A percentile compares a stretch with the other conserved stretches of the same genome.
These are phyloP conservation scores for Indicator maculatus DNA, from an alignment of 2,113 vertebrate genomes.

Conservation along the genomic window DNA sequence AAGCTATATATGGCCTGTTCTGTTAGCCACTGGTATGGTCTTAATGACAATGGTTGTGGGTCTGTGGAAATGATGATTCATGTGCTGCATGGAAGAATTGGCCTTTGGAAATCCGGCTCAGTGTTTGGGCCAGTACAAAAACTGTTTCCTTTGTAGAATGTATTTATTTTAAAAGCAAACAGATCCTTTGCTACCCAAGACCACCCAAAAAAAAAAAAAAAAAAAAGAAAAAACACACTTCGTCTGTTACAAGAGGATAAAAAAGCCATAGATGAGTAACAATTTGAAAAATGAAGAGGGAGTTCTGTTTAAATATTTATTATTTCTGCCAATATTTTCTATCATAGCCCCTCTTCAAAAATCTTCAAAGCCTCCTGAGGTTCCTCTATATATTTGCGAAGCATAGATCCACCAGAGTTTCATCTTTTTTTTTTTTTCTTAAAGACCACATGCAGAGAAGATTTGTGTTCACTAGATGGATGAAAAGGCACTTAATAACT, in stretches of 20 bases:
- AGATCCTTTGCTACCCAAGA: background rate
- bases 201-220: background rate
- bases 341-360: background rate
- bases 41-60: background rate
- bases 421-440: background rate
- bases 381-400: background rate
- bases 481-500: background rate
- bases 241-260: background rate
- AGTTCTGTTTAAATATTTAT: background rate
- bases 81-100: background rate
- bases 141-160: background rate
- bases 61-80: background rate
- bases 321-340: background rate
- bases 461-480: background rate
- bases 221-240: background rate
- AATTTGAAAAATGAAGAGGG: background rate
- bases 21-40: background rate
- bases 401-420: background rate
- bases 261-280: background rate
- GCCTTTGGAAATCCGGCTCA: background rate
- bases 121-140: background rate
- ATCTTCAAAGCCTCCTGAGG: background rate
- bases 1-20: background rate
- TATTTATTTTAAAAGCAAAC: background rate
- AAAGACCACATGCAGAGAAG: background rate